A percentile compares a stretch with the other conserved stretches of the same genome.
phyloP scores from a whole-genome alignment of 2,888 invertebrate species.

The Anodontia alba region DNA sequence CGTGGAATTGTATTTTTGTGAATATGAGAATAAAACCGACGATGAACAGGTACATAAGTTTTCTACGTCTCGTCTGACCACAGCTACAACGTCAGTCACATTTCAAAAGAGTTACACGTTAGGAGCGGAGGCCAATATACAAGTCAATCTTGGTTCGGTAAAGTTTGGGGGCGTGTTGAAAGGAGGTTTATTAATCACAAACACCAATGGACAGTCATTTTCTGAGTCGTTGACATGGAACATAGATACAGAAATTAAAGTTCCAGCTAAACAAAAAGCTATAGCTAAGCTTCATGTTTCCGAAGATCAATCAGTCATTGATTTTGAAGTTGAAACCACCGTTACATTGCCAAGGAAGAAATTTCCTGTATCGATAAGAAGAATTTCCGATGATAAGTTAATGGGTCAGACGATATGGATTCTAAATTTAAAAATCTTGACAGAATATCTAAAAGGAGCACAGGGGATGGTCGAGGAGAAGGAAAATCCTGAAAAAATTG shows the following conservation, averaged over 20 bases:
- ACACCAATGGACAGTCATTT: constrained; percentile 58
- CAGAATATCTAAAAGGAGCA: constrained; percentile 37
- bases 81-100: constrained; percentile 56
- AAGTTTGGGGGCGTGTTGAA: constrained; percentile 57
- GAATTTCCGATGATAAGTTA: constrained; percentile 48
- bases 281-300: constrained; percentile 56
- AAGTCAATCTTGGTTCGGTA: constrained; percentile 57
- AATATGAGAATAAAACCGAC: constrained; percentile 62
- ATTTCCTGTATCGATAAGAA: constrained; percentile 58
- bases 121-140: constrained; percentile 58
- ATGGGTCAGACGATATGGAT: constrained; percentile 51
- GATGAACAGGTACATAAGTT: constrained; percentile 59
- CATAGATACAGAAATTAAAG: constrained; percentile 61
- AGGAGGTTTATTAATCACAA: constrained; percentile 59
- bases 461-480: constrained; percentile 18
- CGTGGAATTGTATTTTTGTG: constrained; percentile 55
- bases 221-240: constrained; percentile 60
- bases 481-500: constrained; percentile 2
- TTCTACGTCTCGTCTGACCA: constrained; percentile 52
- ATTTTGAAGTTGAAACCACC: constrained; percentile 62
- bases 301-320: constrained; percentile 42
- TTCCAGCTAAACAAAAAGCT: constrained; percentile 54
- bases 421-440: constrained; percentile 45
- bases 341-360: constrained; percentile 51
- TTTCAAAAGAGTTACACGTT: constrained; percentile 65